These are phyloP conservation scores for Campylomormyrus tamandua DNA, from an alignment of 2,113 vertebrate species.

Conservation along the genomic window DNA sequence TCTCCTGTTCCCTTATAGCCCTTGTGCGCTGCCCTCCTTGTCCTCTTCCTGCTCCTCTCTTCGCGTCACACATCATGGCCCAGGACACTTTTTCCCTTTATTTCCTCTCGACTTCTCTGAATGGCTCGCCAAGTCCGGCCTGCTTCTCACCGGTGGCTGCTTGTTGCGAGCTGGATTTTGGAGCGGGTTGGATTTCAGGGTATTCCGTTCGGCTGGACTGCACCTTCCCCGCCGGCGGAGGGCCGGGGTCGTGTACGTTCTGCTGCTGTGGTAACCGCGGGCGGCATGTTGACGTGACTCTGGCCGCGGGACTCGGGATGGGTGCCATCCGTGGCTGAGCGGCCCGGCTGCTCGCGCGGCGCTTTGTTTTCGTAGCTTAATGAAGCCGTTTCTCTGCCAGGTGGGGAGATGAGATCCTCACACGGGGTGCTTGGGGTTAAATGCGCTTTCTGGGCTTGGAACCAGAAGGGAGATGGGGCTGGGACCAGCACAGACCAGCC, in stretches of 20 bases:
- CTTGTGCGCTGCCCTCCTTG: background rate
- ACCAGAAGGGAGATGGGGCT: background rate
- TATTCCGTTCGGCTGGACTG: background rate
- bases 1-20: background rate
- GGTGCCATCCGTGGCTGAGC: background rate
- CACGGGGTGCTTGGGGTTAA: background rate
- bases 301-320: background rate
- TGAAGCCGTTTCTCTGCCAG: background rate
- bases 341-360: background rate
- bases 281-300: background rate
- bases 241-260: background rate
- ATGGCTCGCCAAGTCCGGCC: background rate
- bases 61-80: background rate
- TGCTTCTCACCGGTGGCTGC: background rate
- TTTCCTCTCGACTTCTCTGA: background rate
- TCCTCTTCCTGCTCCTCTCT: background rate
- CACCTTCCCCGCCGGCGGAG: background rate
- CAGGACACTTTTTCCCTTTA: background rate
- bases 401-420: background rate
- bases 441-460: background rate
- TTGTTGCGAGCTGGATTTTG: background rate
- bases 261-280: background rate
- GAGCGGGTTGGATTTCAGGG: background rate
- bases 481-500: background rate
- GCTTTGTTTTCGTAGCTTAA: background rate